These are phyloP conservation scores for Anticlea derivata DNA, from an alignment of 2,888 invertebrate species.

Conservation along the genomic window DNA sequence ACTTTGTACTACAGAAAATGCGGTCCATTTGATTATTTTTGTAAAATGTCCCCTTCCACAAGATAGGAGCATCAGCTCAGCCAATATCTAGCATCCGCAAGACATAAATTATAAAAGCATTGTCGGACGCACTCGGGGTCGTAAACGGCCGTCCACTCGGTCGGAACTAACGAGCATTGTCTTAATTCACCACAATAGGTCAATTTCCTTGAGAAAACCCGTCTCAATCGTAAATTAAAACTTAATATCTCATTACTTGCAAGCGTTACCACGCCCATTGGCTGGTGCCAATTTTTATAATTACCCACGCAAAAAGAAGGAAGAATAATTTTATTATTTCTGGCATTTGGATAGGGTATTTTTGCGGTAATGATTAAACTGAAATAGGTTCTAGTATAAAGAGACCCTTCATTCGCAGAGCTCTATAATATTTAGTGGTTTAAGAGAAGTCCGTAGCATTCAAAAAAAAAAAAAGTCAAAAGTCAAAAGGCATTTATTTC, in stretches of 20 bases:
- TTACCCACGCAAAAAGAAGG: slow-evolving; percentile 27
- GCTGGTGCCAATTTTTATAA: slow-evolving; percentile 63
- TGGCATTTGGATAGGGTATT: slow-evolving; percentile 13
- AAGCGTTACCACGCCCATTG: slow-evolving; percentile 51
- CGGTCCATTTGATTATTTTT: no score
- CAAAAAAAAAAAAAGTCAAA: no score
- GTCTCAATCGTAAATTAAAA: slow-evolving; percentile 78
- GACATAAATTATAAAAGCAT: slow-evolving; percentile 76
- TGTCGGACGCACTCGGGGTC: slow-evolving; percentile 59
- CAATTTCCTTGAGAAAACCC: slow-evolving; percentile 77
- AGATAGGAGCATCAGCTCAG: slow-evolving; percentile 40
- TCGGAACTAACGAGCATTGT: slow-evolving; percentile 78
- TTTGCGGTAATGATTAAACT: slow-evolving; percentile 14
- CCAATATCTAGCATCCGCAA: slow-evolving; percentile 61
- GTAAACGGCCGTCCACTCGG: slow-evolving; percentile 68
- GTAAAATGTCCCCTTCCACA: no score
- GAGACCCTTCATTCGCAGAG: slow-evolving; percentile 13
- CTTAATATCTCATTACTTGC: slow-evolving; percentile 81
- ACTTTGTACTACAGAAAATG: no score
- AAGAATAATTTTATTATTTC: slow-evolving; percentile 16
- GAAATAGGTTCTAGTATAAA: slow-evolving; percentile 8
- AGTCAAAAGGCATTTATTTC: no score
- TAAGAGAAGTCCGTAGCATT: not conserved
- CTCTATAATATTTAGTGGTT: not conserved
- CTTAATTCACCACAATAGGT: slow-evolving; percentile 79